These are phyloP conservation scores for Selene dorsalis DNA, from an alignment of 2,797 vertebrate genomes.

Conservation along the genomic window DNA sequence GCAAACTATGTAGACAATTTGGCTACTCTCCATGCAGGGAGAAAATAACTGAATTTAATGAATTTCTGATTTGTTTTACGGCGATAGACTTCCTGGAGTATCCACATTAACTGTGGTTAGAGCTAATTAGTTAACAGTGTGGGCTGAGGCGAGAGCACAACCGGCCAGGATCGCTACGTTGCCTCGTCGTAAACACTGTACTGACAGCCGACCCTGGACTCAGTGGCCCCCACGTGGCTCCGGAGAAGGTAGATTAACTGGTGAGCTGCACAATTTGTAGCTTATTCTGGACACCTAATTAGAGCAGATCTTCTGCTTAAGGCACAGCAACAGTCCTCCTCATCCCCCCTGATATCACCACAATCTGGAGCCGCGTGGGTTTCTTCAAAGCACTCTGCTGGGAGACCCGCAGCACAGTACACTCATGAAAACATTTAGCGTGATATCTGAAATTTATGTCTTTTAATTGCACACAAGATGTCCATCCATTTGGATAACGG, in stretches of 20 bases:
- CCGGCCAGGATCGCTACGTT: slow-evolving; percentile 29
- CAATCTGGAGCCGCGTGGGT: slow-evolving; percentile 24
- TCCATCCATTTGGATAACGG: background rate
- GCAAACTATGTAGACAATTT: background rate
- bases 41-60: background rate
- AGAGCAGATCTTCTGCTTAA: slow-evolving; percentile 53
- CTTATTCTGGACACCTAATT: slow-evolving; percentile 65
- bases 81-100: slow-evolving; percentile 12
- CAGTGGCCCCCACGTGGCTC: slow-evolving; percentile 18
- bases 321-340: slow-evolving; percentile 38
- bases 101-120: slow-evolving; percentile 32
- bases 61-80: slow-evolving; percentile 7
- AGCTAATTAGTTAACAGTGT: slow-evolving; percentile 54
- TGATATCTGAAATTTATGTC: background rate
- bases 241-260: slow-evolving; percentile 29
- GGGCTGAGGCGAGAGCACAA: slow-evolving; percentile 19
- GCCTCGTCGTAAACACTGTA: slow-evolving; percentile 30
- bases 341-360: slow-evolving; percentile 36
- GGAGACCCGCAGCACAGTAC: slow-evolving; percentile 6
- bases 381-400: slow-evolving; percentile 31
- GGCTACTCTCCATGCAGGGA: slow-evolving; percentile 6
- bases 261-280: slow-evolving; percentile 53
- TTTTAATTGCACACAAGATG: background rate
- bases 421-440: background rate
- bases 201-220: slow-evolving; percentile 35